Evolutionary conservation across 2,888 invertebrate species (phyloP).

Genomic region (Bellardia bayeri): DNA sequence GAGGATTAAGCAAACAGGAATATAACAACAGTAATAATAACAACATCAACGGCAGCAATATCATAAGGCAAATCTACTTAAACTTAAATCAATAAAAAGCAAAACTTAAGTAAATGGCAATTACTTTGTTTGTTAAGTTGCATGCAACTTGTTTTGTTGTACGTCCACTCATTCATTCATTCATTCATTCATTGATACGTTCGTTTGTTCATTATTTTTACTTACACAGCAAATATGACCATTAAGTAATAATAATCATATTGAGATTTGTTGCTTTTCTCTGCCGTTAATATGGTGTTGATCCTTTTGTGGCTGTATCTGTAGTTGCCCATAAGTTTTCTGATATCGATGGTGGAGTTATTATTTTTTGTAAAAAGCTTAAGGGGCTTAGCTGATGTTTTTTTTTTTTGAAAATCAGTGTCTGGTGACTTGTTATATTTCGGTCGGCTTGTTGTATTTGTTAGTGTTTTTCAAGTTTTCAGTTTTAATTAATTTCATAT

Average conservation of each 20-base stretch:
- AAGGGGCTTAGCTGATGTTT: conserved; percentile 31
- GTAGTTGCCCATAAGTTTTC: conserved; percentile 38
- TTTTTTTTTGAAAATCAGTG: conserved; percentile 44
- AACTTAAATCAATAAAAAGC: conserved; percentile 45
- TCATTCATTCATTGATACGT: conserved; percentile 17
- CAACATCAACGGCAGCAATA: neutral
- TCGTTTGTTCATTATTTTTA: conserved; percentile 42
- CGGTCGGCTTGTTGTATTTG: neutral
- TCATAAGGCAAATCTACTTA: neutral
- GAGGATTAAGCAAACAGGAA: conserved; percentile 63
- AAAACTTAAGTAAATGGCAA: conserved; percentile 68
- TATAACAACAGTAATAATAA: conserved; percentile 18
- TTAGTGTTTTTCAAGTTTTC: conserved; percentile 33
- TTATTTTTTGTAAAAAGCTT: conserved; percentile 44
- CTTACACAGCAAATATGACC: conserved; percentile 50
- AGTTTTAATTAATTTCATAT: conserved; percentile 48
- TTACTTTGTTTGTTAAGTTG: conserved; percentile 70
- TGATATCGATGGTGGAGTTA: conserved; percentile 10
- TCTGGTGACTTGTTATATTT: conserved; percentile 25
- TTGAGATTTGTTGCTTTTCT: conserved; percentile 61
- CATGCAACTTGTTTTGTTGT: conserved; percentile 67
- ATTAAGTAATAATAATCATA: conserved; percentile 72
- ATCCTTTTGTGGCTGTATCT: conserved; percentile 53
- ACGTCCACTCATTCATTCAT: conserved; percentile 16
- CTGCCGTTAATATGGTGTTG: conserved; percentile 39